phyloP scores from a whole-genome alignment of 1,140 invertebrate species.

The Brachionus plicatilis region DNA sequence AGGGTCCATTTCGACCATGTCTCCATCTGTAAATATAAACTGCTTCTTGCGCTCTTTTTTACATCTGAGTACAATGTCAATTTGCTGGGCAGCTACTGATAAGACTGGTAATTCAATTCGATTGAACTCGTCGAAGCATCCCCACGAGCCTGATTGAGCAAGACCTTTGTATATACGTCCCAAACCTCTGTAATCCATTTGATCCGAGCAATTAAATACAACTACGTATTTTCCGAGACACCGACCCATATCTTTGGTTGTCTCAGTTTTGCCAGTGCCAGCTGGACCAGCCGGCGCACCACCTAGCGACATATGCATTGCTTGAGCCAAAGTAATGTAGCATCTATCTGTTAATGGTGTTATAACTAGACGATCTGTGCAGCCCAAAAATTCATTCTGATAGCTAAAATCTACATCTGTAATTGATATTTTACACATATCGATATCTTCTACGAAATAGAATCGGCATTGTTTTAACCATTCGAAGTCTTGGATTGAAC shows the following conservation, averaged over 20 bases:
- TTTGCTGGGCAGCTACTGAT: constrained; percentile 93
- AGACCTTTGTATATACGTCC: constrained; percentile 61
- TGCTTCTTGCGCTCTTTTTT: constrained; percentile 81
- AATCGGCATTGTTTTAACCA: constrained; percentile 94
- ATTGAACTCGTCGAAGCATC: constrained; percentile 76
- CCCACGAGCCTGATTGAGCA: constrained; percentile 57
- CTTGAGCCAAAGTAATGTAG: constrained; percentile 91
- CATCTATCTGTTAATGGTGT: constrained; percentile 92
- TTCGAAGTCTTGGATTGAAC: constrained; percentile 83
- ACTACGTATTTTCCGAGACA: constrained; percentile 94
- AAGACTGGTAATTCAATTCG: constrained; percentile 87
- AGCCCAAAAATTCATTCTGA: constrained; percentile 94
- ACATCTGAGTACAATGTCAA: constrained; percentile 79
- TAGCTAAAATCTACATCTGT: constrained; percentile 91
- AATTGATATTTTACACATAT: constrained; percentile 83
- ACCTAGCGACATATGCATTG: constrained; percentile 88
- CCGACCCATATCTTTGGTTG: constrained; percentile 95
- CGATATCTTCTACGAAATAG: constrained; percentile 90
- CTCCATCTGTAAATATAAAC: constrained; percentile 89
- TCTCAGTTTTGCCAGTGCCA: constrained; percentile 93
- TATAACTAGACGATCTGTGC: constrained; percentile 88
- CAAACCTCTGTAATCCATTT: constrained; percentile 85
- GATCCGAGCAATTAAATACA: constrained; percentile 96
- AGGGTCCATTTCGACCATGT: constrained; percentile 81
- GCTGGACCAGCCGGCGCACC: constrained; percentile 89